Percentiles rank a stretch among this genome's conserved stretches.
Evolutionary conservation across 2,888 invertebrate genomes (phyloP).

Genomic region (Encarsia formosa): DNA sequence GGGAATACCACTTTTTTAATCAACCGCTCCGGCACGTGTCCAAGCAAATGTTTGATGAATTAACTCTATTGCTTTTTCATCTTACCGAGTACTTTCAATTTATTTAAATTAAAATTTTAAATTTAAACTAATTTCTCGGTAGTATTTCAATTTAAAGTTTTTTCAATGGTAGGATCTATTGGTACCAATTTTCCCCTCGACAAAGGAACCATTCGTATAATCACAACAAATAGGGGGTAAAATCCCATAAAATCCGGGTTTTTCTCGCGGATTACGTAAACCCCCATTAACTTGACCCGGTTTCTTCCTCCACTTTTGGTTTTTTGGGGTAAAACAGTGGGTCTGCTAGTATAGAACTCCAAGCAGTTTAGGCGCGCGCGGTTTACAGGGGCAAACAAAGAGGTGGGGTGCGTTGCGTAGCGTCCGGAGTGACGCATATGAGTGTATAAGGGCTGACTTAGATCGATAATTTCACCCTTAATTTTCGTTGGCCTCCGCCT

Average conservation of each 20-base stretch:
- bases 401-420: not conserved
- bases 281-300: conserved; percentile 10
- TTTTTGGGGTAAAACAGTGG: not conserved
- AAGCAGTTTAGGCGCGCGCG: not conserved
- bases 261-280: not conserved
- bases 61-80: no score
- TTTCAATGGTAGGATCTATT: no score
- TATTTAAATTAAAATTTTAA: no score
- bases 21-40: no score
- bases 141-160: no score
- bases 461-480: conserved; percentile 25
- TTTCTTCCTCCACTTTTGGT: not conserved
- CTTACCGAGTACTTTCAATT: no score
- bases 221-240: not conserved
- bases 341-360: not conserved
- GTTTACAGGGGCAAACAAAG: not conserved
- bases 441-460: not conserved
- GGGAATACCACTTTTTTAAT: no score
- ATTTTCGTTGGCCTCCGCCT: conserved; percentile 1
- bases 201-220: not conserved
- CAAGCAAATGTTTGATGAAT: no score
- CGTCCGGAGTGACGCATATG: conserved; percentile 10
- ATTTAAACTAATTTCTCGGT: no score
- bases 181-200: not conserved
- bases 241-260: not conserved